A percentile compares a stretch with the other conserved stretches of the same genome.
Conservation (phyloP, 2,797 vertebrate species). For the Chloroceryle amazona region DNA sequence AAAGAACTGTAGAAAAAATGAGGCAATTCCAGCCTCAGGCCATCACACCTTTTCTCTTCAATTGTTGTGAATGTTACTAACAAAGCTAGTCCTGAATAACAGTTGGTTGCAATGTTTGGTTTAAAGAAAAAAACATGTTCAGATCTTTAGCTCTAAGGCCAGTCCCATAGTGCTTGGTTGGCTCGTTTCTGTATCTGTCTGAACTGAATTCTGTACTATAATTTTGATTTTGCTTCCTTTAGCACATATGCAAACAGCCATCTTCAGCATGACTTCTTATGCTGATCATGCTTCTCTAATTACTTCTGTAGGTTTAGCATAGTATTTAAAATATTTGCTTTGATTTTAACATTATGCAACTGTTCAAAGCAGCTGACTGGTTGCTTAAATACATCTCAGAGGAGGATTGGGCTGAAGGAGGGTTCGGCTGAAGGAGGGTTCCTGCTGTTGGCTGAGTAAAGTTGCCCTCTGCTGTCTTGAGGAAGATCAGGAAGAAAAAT, state of each 20-base stretch:
- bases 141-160: neutral
- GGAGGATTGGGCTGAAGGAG: neutral
- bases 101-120: neutral
- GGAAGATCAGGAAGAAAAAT: neutral
- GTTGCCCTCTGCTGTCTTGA: neutral
- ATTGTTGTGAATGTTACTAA: neutral
- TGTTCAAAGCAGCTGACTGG: neutral
- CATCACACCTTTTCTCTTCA: conserved; percentile 10
- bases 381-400: neutral
- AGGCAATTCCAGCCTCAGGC: neutral
- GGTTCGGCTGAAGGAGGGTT: neutral
- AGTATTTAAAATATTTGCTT: neutral
- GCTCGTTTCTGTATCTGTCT: neutral
- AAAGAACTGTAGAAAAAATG: neutral
- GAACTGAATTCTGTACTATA: neutral
- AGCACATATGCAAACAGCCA: neutral
- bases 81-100: conserved; percentile 5
- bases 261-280: neutral
- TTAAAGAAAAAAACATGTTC: neutral
- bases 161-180: neutral
- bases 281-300: neutral
- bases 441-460: neutral
- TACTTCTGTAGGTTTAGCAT: neutral
- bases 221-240: neutral
- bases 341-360: neutral